phyloP scores from a whole-genome alignment of 1,140 invertebrate species.

The Pseudomyrmex sp. region DNA sequence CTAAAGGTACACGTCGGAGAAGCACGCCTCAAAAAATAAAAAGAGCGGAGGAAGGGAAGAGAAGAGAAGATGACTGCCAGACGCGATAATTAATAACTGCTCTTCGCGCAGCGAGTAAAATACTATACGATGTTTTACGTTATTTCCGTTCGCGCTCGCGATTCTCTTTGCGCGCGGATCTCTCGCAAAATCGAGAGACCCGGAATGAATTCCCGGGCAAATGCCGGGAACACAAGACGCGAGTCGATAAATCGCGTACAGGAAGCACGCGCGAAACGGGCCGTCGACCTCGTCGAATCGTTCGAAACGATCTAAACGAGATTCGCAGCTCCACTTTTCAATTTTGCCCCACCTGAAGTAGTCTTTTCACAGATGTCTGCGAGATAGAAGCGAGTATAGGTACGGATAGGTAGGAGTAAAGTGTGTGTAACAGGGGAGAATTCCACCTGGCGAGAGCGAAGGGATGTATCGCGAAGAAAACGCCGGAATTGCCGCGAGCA shows the following conservation, averaged over 20 bases:
- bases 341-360: conserved; percentile 39
- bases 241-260: conserved; percentile 36
- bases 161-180: conserved; percentile 14
- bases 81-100: conserved; percentile 47
- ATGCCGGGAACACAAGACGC: neutral
- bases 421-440: neutral
- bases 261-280: neutral
- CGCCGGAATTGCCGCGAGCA: conserved; percentile 56
- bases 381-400: conserved; percentile 31
- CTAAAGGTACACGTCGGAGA: conserved; percentile 4
- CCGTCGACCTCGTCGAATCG: conserved; percentile 21
- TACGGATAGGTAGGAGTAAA: conserved; percentile 15
- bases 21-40: neutral
- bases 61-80: conserved; percentile 32
- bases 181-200: neutral
- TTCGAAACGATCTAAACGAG: conserved; percentile 61
- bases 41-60: neutral
- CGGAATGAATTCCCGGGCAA: neutral
- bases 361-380: conserved; percentile 25
- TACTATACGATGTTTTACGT: no score
- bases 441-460: neutral
- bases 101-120: neutral
- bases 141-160: neutral
- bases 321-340: conserved; percentile 52
- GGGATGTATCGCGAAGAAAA: conserved; percentile 9